Conservation (phyloP, 2,888 invertebrate genomes). For the Rhingia campestris region DNA sequence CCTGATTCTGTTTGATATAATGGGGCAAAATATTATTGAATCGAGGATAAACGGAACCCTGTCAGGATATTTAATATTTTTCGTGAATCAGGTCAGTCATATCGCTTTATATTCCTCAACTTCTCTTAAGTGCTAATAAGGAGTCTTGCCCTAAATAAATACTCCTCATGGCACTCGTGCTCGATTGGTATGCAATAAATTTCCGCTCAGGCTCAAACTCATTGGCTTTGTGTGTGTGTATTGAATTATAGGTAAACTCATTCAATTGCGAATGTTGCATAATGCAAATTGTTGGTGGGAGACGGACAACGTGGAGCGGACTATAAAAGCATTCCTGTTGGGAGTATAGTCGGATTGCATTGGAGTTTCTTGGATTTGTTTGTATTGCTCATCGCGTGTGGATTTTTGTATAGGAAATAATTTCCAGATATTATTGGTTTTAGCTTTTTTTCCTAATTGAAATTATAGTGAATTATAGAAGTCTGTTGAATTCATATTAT, state of each 20-base stretch:
- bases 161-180: slow-evolving; percentile 1
- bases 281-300: slow-evolving; percentile 26
- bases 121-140: slow-evolving; percentile 61
- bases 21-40: slow-evolving; percentile 42
- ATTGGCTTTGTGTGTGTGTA: slow-evolving; percentile 32
- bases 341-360: slow-evolving; percentile 29
- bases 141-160: slow-evolving; percentile 62
- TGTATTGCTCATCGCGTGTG: slow-evolving; percentile 17
- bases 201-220: slow-evolving; percentile 26
- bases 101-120: slow-evolving; percentile 34
- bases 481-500: neutral
- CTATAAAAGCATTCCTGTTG: neutral
- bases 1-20: slow-evolving; percentile 16
- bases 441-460: neutral
- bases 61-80: slow-evolving; percentile 52
- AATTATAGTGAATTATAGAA: slow-evolving; percentile 15
- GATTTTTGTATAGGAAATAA: neutral
- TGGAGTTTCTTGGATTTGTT: slow-evolving; percentile 38
- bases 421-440: neutral
- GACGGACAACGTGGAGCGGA: neutral
- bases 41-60: slow-evolving; percentile 36
- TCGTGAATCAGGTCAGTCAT: slow-evolving; percentile 55
- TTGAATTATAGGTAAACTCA: slow-evolving; percentile 64
- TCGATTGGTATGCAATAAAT: slow-evolving; percentile 39
- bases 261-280: slow-evolving; percentile 51